Evolutionary conservation across 2,113 vertebrate species (phyloP).

Genomic region (Ia io): DNA sequence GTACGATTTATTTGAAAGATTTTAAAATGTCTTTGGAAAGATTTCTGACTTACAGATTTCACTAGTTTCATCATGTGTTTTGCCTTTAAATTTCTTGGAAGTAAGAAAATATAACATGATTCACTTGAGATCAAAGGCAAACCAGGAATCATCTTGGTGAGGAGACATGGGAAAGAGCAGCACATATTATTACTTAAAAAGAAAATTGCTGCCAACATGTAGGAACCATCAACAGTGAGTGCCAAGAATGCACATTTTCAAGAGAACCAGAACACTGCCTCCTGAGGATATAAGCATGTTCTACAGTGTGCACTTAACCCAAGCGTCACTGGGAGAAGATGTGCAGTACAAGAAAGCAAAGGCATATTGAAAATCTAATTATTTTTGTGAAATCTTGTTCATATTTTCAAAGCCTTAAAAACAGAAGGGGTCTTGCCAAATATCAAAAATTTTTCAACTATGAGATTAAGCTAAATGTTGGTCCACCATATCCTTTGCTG

Average conservation of each 20-base stretch:
- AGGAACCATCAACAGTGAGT: neutral
- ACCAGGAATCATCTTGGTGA: neutral
- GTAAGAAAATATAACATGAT: neutral
- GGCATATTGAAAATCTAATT: neutral
- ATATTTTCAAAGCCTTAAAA: neutral
- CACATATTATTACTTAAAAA: neutral
- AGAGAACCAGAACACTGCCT: neutral
- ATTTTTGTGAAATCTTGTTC: constrained; percentile 10
- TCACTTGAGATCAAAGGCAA: constrained; percentile 38
- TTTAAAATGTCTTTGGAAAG: neutral
- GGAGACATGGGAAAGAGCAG: neutral
- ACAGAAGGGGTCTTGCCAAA: neutral
- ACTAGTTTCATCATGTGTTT: neutral
- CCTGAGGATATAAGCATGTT: fast-evolving
- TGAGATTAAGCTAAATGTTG: neutral
- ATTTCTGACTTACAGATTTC: neutral
- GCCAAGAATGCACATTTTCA: neutral
- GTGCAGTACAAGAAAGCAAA: neutral
- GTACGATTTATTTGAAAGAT: neutral
- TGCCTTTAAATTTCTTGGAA: constrained; percentile 9
- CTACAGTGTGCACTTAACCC: neutral
- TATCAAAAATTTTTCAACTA: neutral
- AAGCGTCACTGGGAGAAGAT: neutral
- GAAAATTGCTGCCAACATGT: neutral
- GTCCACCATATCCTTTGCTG: neutral